These are phyloP conservation scores for Atrichornis clamosus DNA, from an alignment of 2,113 vertebrate species.

Conservation along the genomic window DNA sequence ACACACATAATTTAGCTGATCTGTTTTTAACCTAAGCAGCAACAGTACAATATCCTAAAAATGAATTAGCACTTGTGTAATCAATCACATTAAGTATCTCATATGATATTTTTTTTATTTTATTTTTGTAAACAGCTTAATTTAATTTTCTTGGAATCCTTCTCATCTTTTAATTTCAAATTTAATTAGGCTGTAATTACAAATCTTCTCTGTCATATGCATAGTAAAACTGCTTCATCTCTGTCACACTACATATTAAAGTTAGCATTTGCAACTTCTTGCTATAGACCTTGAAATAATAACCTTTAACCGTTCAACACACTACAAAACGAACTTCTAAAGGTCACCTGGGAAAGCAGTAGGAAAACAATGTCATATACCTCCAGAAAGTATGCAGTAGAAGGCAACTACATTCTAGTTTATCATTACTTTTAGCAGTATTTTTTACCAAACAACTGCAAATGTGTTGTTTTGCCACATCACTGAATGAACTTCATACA, in stretches of 20 bases:
- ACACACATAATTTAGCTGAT: background rate
- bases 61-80: background rate
- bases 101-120: background rate
- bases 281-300: background rate
- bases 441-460: background rate
- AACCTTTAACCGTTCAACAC: background rate
- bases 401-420: background rate
- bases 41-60: background rate
- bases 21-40: background rate
- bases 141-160: constrained; percentile 28
- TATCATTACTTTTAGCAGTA: background rate
- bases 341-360: background rate
- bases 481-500: background rate
- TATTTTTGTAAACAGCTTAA: constrained; percentile 23
- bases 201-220: background rate
- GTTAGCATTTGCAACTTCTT: background rate
- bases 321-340: background rate
- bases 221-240: background rate
- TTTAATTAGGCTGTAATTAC: constrained; percentile 1
- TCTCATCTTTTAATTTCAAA: background rate
- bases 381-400: background rate
- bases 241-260: background rate
- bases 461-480: fast-evolving
- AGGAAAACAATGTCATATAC: background rate
- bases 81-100: background rate